Evolutionary conservation across 2,797 vertebrate genomes (phyloP).

Genomic region (Uromys caudimaculatus): DNA sequence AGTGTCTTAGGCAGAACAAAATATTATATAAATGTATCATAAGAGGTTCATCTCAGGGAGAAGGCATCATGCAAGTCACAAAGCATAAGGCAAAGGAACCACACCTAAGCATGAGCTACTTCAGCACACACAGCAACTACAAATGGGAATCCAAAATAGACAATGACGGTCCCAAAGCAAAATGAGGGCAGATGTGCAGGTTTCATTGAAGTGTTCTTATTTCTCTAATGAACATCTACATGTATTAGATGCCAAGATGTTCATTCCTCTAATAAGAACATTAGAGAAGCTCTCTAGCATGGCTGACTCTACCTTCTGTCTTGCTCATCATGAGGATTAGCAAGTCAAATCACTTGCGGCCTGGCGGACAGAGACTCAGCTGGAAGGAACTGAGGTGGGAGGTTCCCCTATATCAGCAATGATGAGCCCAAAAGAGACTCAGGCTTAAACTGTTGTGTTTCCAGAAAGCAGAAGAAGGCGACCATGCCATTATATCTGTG

Average conservation of each 20-base stretch:
- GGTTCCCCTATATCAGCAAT: neutral
- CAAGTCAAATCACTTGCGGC: conserved; percentile 58
- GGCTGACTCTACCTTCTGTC: conserved; percentile 63
- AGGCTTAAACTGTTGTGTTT: conserved; percentile 34
- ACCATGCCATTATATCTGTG: conserved; percentile 26
- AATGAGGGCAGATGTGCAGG: conserved; percentile 67
- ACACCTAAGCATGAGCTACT: conserved; percentile 58
- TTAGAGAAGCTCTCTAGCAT: conserved; percentile 53
- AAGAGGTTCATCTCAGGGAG: conserved; percentile 68
- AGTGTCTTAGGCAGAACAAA: conserved; percentile 69
- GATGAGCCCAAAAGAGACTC: conserved; percentile 1
- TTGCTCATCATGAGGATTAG: conserved; percentile 59
- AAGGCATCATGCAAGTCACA: conserved; percentile 70
- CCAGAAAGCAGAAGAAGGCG: conserved; percentile 23
- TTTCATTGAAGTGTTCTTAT: conserved; percentile 75
- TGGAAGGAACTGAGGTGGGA: conserved; percentile 58
- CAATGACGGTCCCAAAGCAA: conserved; percentile 46
- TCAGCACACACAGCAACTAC: conserved; percentile 65
- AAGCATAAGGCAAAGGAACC: conserved; percentile 75
- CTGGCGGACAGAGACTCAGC: conserved; percentile 38
- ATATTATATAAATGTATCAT: conserved; percentile 61
- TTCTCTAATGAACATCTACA: conserved; percentile 75
- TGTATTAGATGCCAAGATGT: conserved; percentile 63
- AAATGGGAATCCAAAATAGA: conserved; percentile 60
- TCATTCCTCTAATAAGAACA: conserved; percentile 71